Evolutionary conservation across 2,113 vertebrate genomes (phyloP).

Genomic region (Arizona elegans): DNA sequence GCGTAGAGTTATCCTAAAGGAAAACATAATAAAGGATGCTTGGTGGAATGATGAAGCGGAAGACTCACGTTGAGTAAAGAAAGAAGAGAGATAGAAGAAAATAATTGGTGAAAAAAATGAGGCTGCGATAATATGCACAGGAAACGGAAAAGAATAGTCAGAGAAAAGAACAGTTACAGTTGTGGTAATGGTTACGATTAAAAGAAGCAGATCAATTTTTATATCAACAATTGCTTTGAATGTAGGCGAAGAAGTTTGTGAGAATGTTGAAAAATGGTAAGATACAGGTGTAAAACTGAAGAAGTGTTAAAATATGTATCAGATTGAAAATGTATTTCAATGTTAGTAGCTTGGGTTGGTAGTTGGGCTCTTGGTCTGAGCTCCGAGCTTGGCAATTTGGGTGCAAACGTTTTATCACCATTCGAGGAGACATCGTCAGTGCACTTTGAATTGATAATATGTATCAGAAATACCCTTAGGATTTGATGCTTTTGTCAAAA

Average conservation of each 20-base stretch:
- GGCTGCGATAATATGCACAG: background rate
- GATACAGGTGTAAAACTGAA: background rate
- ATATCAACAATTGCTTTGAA: background rate
- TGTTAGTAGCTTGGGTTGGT: too few relatives aligned
- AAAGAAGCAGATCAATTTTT: background rate
- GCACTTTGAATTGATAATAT: too few relatives aligned
- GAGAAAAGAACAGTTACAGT: background rate
- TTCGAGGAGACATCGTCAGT: too few relatives aligned
- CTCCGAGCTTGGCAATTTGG: too few relatives aligned
- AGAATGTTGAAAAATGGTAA: background rate
- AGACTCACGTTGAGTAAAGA: background rate
- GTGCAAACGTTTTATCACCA: too few relatives aligned
- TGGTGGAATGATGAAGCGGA: background rate
- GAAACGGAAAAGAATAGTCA: background rate
- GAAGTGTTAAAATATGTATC: background rate
- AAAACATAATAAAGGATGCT: background rate
- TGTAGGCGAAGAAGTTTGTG: background rate
- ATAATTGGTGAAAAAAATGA: background rate
- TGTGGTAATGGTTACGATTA: background rate
- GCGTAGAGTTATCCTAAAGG: background rate
- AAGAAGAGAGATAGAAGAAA: background rate
- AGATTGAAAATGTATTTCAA: too few relatives aligned
- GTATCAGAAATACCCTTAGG: background rate
- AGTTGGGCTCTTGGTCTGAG: too few relatives aligned
- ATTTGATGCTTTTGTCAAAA: background rate